phyloP scores from a whole-genome alignment of 2,888 invertebrate genomes.

The Leptopilina drosophilae region DNA sequence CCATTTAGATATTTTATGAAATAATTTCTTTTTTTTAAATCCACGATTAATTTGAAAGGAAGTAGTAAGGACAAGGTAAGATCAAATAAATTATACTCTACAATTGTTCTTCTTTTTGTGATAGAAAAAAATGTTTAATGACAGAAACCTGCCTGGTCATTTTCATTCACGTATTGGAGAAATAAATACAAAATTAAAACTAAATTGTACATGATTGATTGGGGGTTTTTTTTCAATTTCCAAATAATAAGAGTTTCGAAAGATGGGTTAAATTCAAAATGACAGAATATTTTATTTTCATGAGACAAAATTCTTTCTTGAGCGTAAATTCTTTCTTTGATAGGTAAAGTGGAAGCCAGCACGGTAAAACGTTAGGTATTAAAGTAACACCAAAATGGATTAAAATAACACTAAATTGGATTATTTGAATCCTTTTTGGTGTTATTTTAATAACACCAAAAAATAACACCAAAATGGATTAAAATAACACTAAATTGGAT shows the following conservation, averaged over 20 bases:
- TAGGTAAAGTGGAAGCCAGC: background rate
- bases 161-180: background rate
- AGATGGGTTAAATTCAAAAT: background rate
- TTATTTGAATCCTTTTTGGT: too few relatives aligned
- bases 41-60: too few relatives aligned
- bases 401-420: too few relatives aligned
- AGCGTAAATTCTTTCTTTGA: background rate
- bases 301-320: background rate
- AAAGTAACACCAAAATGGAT: too few relatives aligned
- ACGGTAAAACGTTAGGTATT: too few relatives aligned
- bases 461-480: too few relatives aligned
- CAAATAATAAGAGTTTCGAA: background rate
- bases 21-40: too few relatives aligned
- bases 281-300: background rate
- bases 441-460: too few relatives aligned
- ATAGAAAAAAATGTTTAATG: background rate
- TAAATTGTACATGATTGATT: constrained; percentile 12
- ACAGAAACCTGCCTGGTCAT: background rate
- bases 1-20: too few relatives aligned
- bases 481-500: too few relatives aligned
- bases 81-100: background rate
- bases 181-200: constrained; percentile 35
- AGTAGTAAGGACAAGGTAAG: background rate
- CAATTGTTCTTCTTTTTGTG: too few relatives aligned
- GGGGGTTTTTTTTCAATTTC: background rate